A percentile compares a stretch with the other conserved stretches of the same genome.
Conservation (phyloP, 2,113 vertebrate genomes). For the Chionodraco myersi region DNA sequence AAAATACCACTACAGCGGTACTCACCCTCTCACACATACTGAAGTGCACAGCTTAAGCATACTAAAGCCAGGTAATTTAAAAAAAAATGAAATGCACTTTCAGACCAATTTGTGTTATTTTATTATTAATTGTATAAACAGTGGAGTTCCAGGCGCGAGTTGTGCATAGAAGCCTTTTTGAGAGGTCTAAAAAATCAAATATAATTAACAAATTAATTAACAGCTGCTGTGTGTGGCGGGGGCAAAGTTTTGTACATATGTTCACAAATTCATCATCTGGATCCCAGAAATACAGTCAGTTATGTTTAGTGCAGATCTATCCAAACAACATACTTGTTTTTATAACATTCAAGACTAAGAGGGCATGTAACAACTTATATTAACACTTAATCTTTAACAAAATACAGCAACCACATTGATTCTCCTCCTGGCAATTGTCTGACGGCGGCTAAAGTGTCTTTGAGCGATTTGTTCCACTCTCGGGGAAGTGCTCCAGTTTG, state of each 20-base stretch:
- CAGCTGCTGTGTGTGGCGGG: background rate
- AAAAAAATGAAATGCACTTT: background rate
- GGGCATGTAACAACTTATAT: slow-evolving; percentile 5
- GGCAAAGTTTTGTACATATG: slow-evolving; percentile 26
- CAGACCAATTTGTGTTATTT: slow-evolving; percentile 35
- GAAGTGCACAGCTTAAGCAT: background rate
- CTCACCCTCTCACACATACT: too few relatives aligned
- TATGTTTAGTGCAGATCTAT: slow-evolving; percentile 39
- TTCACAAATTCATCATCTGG: slow-evolving; percentile 3
- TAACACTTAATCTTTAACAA: slow-evolving; percentile 49
- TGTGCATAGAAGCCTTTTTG: slow-evolving; percentile 51
- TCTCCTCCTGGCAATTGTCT: slow-evolving; percentile 29
- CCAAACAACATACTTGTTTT: slow-evolving; percentile 29
- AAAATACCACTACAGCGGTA: background rate
- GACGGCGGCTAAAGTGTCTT: slow-evolving; percentile 18
- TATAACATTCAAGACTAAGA: slow-evolving; percentile 48
- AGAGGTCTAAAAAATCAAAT: slow-evolving; percentile 5
- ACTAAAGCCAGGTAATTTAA: too few relatives aligned
- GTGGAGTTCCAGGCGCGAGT: slow-evolving; percentile 28
- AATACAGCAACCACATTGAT: slow-evolving; percentile 28
- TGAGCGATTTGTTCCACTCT: slow-evolving; percentile 29
- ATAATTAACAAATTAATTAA: background rate
- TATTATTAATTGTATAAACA: slow-evolving; percentile 62
- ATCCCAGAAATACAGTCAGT: slow-evolving; percentile 30
- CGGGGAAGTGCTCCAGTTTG: slow-evolving; percentile 11